phyloP scores from a whole-genome alignment of 2,113 vertebrate species.

The Grus americana region DNA sequence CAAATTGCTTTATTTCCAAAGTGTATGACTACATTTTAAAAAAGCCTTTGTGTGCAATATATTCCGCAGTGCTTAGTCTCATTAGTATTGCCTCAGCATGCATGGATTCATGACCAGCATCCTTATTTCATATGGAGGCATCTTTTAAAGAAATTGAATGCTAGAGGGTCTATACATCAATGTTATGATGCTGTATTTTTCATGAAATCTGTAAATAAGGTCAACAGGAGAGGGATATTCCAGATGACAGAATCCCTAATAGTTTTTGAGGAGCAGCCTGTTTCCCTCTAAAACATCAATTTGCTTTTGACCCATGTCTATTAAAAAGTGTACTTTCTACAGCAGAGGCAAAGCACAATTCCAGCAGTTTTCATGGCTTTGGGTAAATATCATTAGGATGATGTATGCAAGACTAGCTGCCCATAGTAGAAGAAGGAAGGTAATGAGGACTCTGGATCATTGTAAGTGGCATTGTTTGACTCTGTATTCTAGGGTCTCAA shows the following conservation, averaged over 20 bases:
- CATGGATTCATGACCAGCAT: conserved; percentile 54
- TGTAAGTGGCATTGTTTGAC: conserved; percentile 33
- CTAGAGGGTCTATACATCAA: conserved; percentile 70
- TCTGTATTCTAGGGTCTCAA: conserved; percentile 36
- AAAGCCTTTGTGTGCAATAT: conserved; percentile 57
- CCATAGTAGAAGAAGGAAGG: neutral
- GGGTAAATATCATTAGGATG: conserved; percentile 40
- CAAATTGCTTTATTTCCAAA: conserved; percentile 73
- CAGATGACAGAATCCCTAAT: conserved; percentile 69
- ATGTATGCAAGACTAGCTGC: conserved; percentile 13
- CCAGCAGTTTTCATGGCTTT: neutral
- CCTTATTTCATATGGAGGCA: conserved; percentile 56
- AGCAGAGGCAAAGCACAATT: conserved; percentile 33
- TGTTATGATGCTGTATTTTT: conserved; percentile 73
- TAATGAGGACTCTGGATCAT: conserved; percentile 50
- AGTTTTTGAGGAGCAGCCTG: conserved; percentile 68
- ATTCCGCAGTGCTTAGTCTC: conserved; percentile 42
- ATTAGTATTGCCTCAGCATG: conserved; percentile 58
- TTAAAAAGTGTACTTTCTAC: conserved; percentile 51
- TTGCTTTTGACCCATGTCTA: conserved; percentile 48
- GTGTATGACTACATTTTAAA: conserved; percentile 51
- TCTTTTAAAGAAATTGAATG: conserved; percentile 71
- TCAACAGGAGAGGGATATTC: conserved; percentile 66
- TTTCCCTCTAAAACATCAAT: conserved; percentile 65
- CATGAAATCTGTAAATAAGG: conserved; percentile 73